Evolutionary conservation across 2,797 vertebrate genomes (phyloP).

Genomic region (Numenius phaeopus): DNA sequence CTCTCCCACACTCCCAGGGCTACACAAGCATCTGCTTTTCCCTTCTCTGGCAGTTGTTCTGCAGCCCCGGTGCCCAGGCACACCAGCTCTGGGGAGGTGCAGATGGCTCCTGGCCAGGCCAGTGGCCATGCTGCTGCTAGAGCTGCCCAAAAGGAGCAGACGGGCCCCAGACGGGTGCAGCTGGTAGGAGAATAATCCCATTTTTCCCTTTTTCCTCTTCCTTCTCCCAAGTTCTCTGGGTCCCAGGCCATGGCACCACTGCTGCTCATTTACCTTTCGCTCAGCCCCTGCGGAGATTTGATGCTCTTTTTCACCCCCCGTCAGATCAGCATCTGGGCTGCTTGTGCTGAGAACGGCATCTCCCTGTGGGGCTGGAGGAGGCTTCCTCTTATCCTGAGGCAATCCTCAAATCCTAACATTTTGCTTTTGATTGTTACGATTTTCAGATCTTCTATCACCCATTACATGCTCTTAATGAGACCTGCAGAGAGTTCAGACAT

Average conservation of each 20-base stretch:
- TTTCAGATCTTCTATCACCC: constrained; percentile 35
- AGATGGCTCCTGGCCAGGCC: accelerated
- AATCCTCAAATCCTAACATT: not conserved
- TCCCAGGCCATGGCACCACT: not conserved
- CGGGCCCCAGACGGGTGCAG: not conserved
- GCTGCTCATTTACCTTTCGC: not conserved
- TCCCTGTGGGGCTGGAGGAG: not conserved
- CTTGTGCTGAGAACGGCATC: not conserved
- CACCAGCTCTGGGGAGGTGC: accelerated
- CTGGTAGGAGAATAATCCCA: not conserved
- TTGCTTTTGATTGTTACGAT: constrained; percentile 13
- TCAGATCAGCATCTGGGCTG: not conserved
- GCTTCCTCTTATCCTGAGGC: constrained; percentile 30
- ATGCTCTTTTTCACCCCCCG: not conserved
- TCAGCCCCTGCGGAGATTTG: not conserved
- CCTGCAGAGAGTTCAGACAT: constrained; percentile 65
- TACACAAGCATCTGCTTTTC: not conserved
- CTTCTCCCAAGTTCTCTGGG: not conserved
- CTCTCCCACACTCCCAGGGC: not conserved
- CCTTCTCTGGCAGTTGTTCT: not conserved
- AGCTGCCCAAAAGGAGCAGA: not conserved
- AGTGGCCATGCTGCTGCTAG: accelerated
- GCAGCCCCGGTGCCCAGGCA: not conserved
- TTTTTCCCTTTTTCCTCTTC: not conserved
- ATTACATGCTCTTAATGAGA: constrained; percentile 54